Conservation (phyloP, 2,888 invertebrate genomes). For the Stenodera caucasica region DNA sequence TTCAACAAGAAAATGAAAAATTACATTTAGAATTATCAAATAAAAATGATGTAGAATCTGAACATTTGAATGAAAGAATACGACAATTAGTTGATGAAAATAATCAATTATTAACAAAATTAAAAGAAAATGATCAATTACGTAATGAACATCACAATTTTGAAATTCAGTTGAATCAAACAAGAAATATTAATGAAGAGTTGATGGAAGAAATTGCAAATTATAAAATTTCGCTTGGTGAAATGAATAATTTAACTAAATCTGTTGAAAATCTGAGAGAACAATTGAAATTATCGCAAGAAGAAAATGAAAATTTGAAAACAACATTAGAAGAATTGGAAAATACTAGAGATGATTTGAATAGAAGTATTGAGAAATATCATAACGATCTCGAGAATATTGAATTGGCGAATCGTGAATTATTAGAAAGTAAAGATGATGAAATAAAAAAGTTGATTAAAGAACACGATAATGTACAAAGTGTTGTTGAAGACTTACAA, state of each 20-base stretch:
- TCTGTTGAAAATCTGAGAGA: constrained; percentile 60
- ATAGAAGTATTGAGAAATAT: constrained; percentile 59
- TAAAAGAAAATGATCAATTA: constrained; percentile 48
- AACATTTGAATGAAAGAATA: constrained; percentile 43
- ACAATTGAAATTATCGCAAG: constrained; percentile 44
- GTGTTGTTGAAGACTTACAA: constrained; percentile 52
- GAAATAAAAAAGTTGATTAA: constrained; percentile 57
- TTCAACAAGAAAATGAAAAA: constrained; percentile 40
- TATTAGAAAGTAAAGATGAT: constrained; percentile 55
- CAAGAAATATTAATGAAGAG: constrained; percentile 40
- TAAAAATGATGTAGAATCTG: constrained; percentile 2
- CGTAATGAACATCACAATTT: constrained; percentile 43
- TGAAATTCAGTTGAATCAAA: constrained; percentile 42
- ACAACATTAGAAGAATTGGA: constrained; percentile 53
- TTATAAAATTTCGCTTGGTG: constrained; percentile 57
- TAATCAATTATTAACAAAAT: constrained; percentile 44
- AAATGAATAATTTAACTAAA: constrained; percentile 57
- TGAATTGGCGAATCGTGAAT: constrained; percentile 17
- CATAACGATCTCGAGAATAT: constrained; percentile 46
- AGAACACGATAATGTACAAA: constrained; percentile 49
- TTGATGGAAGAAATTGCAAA: constrained; percentile 36
- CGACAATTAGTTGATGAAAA: constrained; percentile 39
- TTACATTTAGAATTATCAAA: background rate
- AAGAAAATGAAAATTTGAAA: constrained; percentile 52
- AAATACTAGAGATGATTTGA: constrained; percentile 59